These are phyloP conservation scores for Sebastes kiyomatsui DNA, from an alignment of 2,797 vertebrate species.

Conservation along the genomic window DNA sequence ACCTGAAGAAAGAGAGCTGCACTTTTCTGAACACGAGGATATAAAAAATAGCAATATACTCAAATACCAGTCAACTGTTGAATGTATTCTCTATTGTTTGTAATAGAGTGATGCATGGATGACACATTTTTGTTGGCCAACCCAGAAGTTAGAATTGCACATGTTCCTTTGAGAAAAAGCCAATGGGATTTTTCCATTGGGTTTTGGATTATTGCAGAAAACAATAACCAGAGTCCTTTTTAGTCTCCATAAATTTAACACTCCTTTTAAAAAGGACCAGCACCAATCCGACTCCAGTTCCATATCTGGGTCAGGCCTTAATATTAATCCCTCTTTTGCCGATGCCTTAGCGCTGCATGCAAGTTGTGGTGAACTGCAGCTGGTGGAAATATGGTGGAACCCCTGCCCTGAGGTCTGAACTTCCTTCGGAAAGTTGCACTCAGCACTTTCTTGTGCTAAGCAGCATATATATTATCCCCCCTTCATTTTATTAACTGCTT, in stretches of 20 bases:
- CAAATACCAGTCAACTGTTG: not conserved
- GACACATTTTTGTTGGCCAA: too few species aligned
- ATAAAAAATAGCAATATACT: too few species aligned
- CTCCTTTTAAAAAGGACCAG: slow-evolving; percentile 6
- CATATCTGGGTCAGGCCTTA: slow-evolving; percentile 42
- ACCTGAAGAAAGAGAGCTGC: not conserved
- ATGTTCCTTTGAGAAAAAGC: too few species aligned
- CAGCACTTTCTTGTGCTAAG: slow-evolving; percentile 8
- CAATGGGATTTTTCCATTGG: too few species aligned
- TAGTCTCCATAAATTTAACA: not conserved
- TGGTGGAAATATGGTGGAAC: not conserved
- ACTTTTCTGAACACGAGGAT: not conserved
- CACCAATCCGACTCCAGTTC: not conserved
- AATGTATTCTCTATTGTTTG: not conserved
- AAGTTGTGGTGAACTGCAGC: not conserved
- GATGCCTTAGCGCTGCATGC: not conserved
- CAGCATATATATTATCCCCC: not conserved
- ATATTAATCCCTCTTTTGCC: slow-evolving; percentile 15
- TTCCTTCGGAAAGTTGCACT: slow-evolving; percentile 12
- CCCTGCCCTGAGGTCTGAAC: not conserved
- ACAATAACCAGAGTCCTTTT: slow-evolving; percentile 26
- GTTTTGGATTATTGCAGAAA: too few species aligned
- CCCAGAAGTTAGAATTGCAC: too few species aligned
- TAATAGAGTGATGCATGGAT: too few species aligned
- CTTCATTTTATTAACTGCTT: slow-evolving; percentile 2